Evolutionary conservation across 2,888 invertebrate species (phyloP), one percentile per base, ranked within the genome.

Genomic region (Cheilosia vulpina): DNA sequence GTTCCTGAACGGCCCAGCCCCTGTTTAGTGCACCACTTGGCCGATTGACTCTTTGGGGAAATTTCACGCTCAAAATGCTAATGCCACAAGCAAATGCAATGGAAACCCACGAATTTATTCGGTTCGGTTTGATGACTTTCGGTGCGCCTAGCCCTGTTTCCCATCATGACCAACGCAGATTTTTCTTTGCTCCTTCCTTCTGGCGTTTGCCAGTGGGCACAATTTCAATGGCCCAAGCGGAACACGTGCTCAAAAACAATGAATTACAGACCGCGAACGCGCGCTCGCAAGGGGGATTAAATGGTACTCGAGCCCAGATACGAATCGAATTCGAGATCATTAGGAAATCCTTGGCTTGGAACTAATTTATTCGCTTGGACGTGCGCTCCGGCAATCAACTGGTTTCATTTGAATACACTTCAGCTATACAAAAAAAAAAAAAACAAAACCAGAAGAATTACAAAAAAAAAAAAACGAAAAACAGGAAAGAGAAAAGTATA

Each of bases 331-430:
- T 55, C 73, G 58, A 83, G 88, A 88, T 87, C 87, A 88, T 88
- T 87, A 88, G 69, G 88, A 84, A 87, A 84, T 88, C 87, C 71
- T 85, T 88, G 88, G 87, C 65, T 84, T 87, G 89, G 88, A 89
- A 88, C 88, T 88, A 89, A 89, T 89, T 88, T 88, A 89, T 88
- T 87, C 88, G 84, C 83, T 83, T 80, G 81, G 84, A 85, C 87
- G 82, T 82, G 87, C 65, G 80, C 78, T 73, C 69, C 73, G 78
- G 77, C 87, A 87, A 87, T 87, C 82, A 87, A 82, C 87, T 87
- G 87, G 87, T 87, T 82, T 87, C 82, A 87, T 87, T 87, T 82
- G 77, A 87, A 73, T 87, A 82, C 81, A 80, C 77, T 60, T 38
- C 27, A 27, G 43, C 31, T 31, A 31, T 2, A 27, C 27, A 27